phyloP scores from a whole-genome alignment of 2,113 vertebrate genomes.

The Oncorhynchus masou region DNA sequence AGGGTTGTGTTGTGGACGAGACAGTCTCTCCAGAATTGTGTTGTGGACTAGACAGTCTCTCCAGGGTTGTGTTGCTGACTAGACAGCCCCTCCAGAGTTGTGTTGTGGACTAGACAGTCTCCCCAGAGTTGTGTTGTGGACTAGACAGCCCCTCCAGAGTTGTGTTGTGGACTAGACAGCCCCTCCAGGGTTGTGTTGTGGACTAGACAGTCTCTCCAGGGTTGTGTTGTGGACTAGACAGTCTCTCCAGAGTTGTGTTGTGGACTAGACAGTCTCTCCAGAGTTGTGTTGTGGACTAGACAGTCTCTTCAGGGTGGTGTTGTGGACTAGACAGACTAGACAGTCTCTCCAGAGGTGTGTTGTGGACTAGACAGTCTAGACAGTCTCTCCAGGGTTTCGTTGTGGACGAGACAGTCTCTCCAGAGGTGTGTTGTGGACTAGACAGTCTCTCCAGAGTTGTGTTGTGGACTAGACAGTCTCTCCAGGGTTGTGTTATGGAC shows the following conservation, averaged over 20 bases:
- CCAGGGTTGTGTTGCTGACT: slow-evolving; percentile 13
- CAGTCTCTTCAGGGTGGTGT: background rate
- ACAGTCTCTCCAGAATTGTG: no score
- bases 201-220: no score
- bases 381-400: slow-evolving; percentile 7
- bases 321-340: slow-evolving; percentile 11
- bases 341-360: no score
- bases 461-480: slow-evolving; percentile 3
- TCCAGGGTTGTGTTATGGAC: no score
- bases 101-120: no score
- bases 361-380: no score
- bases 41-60: no score
- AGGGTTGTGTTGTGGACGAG: slow-evolving; percentile 14
- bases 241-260: background rate
- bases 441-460: slow-evolving; percentile 1
- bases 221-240: no score
- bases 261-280: slow-evolving; percentile 3
- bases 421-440: no score
- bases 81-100: no score
- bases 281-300: no score
- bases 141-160: no score
- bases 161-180: slow-evolving; percentile 17
- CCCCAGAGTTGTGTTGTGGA: slow-evolving; percentile 15
- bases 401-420: background rate
- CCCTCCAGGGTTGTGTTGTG: slow-evolving; percentile 13